Evolutionary conservation across 30 jellyfish, hydroid and myxozoan genomes (phyloP).

Genomic region (Sanderia malayensis): DNA sequence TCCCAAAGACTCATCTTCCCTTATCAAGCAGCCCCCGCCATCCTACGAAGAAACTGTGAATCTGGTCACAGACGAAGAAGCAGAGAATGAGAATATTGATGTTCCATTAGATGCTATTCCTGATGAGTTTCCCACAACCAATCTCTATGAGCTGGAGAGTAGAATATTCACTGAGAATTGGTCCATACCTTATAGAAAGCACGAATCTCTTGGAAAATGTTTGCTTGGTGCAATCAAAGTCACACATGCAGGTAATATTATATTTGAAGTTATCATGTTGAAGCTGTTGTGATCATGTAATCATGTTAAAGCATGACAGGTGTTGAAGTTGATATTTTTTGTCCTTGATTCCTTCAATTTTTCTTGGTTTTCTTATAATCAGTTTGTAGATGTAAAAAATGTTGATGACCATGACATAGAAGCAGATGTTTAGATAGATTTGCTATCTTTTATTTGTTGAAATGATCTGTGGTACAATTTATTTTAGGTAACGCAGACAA

Average conservation of each 20-base stretch:
- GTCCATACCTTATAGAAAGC: slow-evolving; percentile 88
- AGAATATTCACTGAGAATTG: slow-evolving; percentile 85
- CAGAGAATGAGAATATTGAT: slow-evolving; percentile 58
- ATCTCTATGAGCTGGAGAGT: slow-evolving; percentile 83
- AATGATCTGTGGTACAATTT: too few relatives aligned
- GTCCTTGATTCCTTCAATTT: too few relatives aligned
- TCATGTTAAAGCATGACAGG: too few relatives aligned
- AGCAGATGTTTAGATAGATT: too few relatives aligned
- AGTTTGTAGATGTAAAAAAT: too few relatives aligned
- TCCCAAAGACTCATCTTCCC: not conserved
- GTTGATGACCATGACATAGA: too few relatives aligned
- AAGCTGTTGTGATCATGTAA: too few relatives aligned
- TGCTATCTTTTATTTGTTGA: too few relatives aligned
- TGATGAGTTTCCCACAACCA: slow-evolving; percentile 82
- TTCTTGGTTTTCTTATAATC: too few relatives aligned
- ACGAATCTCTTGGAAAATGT: slow-evolving; percentile 92
- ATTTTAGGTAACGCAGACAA: slow-evolving; percentile 66
- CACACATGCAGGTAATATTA: slow-evolving; percentile 39
- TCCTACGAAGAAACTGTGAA: slow-evolving; percentile 52
- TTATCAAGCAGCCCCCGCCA: slow-evolving; percentile 45
- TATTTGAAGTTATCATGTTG: too few relatives aligned
- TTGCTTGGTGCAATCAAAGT: slow-evolving; percentile 78
- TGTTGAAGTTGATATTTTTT: too few relatives aligned
- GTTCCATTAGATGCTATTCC: slow-evolving; percentile 76
- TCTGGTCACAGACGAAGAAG: slow-evolving; percentile 40